Evolutionary conservation across 64 coral and sea anemone genomes (phyloP).

Genomic region (Acropora tenuis): DNA sequence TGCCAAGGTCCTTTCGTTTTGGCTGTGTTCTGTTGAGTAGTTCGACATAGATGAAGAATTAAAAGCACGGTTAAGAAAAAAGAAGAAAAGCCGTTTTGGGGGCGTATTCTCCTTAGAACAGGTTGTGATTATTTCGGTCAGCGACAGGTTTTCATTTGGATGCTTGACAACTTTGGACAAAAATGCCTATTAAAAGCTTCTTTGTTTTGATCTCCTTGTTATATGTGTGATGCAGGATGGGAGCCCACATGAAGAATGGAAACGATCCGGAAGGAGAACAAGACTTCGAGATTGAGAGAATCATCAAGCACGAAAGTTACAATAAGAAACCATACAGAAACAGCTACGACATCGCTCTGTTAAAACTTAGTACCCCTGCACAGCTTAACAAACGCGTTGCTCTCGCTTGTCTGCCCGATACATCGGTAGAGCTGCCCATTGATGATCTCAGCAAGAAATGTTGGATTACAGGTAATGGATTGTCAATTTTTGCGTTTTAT

Average conservation of each 20-base stretch:
- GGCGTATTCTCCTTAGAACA: too few relatives aligned
- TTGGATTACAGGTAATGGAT: slow-evolving; percentile 64
- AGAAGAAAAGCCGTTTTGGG: too few relatives aligned
- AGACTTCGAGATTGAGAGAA: slow-evolving; percentile 62
- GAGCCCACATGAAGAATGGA: slow-evolving; percentile 54
- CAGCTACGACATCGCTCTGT: slow-evolving; percentile 60
- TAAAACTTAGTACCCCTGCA: slow-evolving; percentile 60
- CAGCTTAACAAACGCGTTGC: slow-evolving; percentile 63
- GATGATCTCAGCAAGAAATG: slow-evolving; percentile 65
- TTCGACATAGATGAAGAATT: too few relatives aligned
- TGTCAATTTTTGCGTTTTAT: too few relatives aligned
- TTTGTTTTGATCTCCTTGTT: background rate
- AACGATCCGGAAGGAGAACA: slow-evolving; percentile 18
- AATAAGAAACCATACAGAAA: slow-evolving; percentile 64
- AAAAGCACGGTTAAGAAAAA: too few relatives aligned
- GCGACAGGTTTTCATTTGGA: too few relatives aligned
- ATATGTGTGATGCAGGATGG: slow-evolving; percentile 32
- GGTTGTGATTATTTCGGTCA: too few relatives aligned
- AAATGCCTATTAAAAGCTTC: background rate
- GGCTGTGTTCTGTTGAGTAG: too few relatives aligned
- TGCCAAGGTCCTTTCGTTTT: too few relatives aligned
- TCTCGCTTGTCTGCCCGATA: slow-evolving; percentile 73
- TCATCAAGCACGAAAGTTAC: slow-evolving; percentile 57
- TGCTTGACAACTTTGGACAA: background rate
- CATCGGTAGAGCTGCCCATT: slow-evolving; percentile 12